These are phyloP conservation scores for Cliona cf. orientalis DNA, from an alignment of 37 sponge, comb jelly and placozoan genomes.

Conservation along the genomic window DNA sequence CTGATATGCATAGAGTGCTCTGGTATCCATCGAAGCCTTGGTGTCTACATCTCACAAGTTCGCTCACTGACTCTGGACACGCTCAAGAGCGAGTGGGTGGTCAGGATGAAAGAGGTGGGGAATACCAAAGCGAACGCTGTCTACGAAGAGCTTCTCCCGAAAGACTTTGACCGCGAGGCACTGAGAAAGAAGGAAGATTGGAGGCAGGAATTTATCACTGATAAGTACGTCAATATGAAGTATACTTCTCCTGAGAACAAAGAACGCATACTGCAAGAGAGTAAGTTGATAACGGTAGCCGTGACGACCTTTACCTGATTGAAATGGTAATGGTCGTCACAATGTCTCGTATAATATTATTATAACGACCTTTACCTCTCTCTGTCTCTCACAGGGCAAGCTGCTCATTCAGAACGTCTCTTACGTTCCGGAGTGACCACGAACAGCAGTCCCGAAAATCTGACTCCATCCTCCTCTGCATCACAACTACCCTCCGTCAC, in stretches of 20 bases:
- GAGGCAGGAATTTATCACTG: slow-evolving; percentile 67
- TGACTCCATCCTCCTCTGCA: too few relatives aligned
- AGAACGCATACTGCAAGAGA: slow-evolving; percentile 46
- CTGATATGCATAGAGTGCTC: slow-evolving; percentile 96
- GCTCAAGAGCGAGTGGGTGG: slow-evolving; percentile 62
- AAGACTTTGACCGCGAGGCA: slow-evolving; percentile 77
- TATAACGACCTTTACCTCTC: too few relatives aligned
- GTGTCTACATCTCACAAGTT: slow-evolving; percentile 87
- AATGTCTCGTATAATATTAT: too few relatives aligned
- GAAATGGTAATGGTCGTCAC: too few relatives aligned
- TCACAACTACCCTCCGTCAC: too few relatives aligned
- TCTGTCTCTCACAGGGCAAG: too few relatives aligned
- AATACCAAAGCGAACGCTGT: slow-evolving; percentile 61
- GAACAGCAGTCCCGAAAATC: too few relatives aligned
- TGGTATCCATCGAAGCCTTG: slow-evolving; percentile 86
- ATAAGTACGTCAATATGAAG: slow-evolving; percentile 71
- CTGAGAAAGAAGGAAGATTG: slow-evolving; percentile 19
- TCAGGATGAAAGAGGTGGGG: slow-evolving; percentile 54
- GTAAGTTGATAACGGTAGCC: too few relatives aligned
- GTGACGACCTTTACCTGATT: too few relatives aligned
- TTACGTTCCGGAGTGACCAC: too few relatives aligned
- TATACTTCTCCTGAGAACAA: slow-evolving; percentile 59
- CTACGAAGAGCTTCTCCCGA: slow-evolving; percentile 67
- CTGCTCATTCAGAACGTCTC: too few relatives aligned
- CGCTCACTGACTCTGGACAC: slow-evolving; percentile 88